Base-by-base conservation (phyloP, 92 coral and sea anemone genomes). In the Palythoa grandiflora region DNA sequence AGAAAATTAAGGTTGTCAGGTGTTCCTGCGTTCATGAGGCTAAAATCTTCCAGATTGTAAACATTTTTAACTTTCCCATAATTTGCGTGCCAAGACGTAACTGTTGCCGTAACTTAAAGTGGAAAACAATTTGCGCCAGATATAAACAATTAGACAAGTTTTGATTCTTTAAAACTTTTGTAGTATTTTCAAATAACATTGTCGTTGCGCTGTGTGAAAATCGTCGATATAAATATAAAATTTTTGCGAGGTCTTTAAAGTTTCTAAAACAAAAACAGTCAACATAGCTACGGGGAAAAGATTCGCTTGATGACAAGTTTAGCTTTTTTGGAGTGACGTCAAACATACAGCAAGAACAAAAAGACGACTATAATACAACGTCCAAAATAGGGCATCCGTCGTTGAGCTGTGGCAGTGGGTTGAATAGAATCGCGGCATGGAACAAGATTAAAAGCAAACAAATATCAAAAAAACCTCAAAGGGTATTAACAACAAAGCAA, bases 231-330 rank as follows among this genome's bases (percentile, higher is more conserved):
- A 15, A 9, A 16, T 10, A 13, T 1, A 13, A 65, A 63, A 44
- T 20, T 47, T 65, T 66, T 81, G 75, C 48, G 61, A 47, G 74
- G 40, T n/a, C 47, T 66, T 66, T 44, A 60, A 19, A 28, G 86
- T 81, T 66, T 63, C 86, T 68, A 81, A 55, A 81, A 81, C 76
- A 81, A 81, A 68, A n/a, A 2, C 40, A 66, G 75, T 80, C 66
- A 38, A 75, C 61, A 6, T 65, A 63, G 86, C n/a, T 81, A 68
- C 75, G 38, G 35, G 66, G 21, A 36, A 19, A 19, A 9, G 35
- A n/a, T 12, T 66, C 66, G 75, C 86, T 39, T 47, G 75, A 48
- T 63, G 52, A 40, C 75, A 17, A 10, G 19, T 37, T 7, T 36
- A 28, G 35, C 63, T 39, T 63, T 81, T 63, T 40, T 7, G 44